Evolutionary conservation across 2,797 vertebrate genomes (phyloP).

Genomic region (Staurois parvus): DNA sequence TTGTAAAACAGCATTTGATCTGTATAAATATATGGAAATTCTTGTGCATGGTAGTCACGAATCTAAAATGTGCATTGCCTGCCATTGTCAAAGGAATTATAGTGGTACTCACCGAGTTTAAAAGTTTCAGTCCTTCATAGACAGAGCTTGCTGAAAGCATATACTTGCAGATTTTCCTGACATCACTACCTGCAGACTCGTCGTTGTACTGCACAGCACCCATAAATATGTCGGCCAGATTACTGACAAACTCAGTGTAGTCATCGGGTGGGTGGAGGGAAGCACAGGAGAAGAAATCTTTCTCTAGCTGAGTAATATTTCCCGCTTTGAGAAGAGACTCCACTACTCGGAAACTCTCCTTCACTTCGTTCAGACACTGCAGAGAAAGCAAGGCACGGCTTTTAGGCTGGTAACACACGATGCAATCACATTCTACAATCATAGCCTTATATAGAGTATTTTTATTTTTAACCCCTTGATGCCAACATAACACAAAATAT

Average conservation of each 20-base stretch:
- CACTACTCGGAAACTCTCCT: conserved; percentile 75
- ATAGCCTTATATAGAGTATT: too few relatives aligned
- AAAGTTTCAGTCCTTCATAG: conserved; percentile 64
- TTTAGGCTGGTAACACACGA: too few relatives aligned
- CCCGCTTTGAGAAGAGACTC: conserved; percentile 70
- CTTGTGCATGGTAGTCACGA: not conserved
- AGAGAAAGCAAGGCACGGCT: not conserved
- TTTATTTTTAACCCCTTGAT: too few relatives aligned
- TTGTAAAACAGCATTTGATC: too few relatives aligned
- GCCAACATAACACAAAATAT: too few relatives aligned
- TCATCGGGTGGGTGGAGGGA: conserved; percentile 69
- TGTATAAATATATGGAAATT: too few relatives aligned
- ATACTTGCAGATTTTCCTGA: conserved; percentile 76
- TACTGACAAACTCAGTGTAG: conserved; percentile 74
- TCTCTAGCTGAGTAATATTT: conserved; percentile 66
- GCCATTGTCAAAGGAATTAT: not conserved
- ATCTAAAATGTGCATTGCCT: not conserved
- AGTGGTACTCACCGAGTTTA: conserved; percentile 63
- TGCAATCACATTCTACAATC: too few relatives aligned
- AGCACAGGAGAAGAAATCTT: conserved; percentile 80
- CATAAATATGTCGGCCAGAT: conserved; percentile 80
- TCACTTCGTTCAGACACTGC: conserved; percentile 77
- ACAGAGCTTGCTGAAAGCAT: conserved; percentile 65
- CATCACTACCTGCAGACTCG: conserved; percentile 69
- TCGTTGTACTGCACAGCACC: conserved; percentile 83